These are phyloP conservation scores for Scortum barcoo DNA, from an alignment of 2,113 vertebrate species.

Conservation along the genomic window DNA sequence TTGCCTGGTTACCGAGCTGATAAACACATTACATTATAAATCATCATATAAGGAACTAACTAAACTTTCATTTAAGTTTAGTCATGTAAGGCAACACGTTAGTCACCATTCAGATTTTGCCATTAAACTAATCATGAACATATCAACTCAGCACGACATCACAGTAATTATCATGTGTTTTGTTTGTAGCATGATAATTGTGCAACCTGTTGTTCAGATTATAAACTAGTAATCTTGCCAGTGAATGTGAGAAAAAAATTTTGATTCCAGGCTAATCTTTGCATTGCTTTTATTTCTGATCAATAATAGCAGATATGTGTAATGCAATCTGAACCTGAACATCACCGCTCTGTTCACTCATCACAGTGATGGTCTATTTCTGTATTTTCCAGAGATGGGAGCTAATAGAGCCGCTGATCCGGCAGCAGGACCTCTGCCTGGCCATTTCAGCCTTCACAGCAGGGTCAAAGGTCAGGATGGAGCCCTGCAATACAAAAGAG, in stretches of 20 bases:
- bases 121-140: background rate
- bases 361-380: background rate
- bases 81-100: background rate
- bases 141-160: background rate
- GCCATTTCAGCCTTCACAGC: conserved; percentile 90
- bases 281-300: too few species aligned
- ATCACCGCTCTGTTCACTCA: background rate
- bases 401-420: conserved; percentile 92
- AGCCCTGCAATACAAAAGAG: conserved; percentile 92
- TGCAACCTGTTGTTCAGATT: background rate
- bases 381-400: conserved; percentile 89
- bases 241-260: background rate
- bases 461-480: conserved; percentile 91
- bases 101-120: background rate
- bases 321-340: background rate
- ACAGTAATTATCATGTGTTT: background rate
- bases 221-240: too few species aligned
- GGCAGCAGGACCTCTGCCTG: conserved; percentile 95
- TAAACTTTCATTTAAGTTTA: conserved; percentile 1
- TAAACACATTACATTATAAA: conserved; percentile 15
- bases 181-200: background rate
- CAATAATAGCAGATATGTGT: background rate
- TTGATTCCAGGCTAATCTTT: too few species aligned
- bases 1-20: conserved; percentile 20
- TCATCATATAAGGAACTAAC: background rate